Conservation (phyloP, 2,113 vertebrate genomes). For the Centropristis striata region DNA sequence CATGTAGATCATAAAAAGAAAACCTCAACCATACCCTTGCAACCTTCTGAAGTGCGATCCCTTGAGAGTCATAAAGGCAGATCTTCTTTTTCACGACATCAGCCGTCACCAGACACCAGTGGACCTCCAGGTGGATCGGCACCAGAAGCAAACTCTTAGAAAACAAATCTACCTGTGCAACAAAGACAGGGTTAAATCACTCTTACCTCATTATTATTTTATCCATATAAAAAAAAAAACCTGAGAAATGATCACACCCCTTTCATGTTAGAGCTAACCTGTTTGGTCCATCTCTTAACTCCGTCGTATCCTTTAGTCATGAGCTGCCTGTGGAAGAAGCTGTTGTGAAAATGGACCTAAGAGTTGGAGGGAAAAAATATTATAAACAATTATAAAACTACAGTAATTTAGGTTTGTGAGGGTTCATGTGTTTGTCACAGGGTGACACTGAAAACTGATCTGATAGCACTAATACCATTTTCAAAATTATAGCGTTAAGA, state of each 20-base stretch:
- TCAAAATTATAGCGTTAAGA: too few species aligned
- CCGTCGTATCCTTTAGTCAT: constrained; percentile 98
- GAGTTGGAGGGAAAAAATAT: background rate
- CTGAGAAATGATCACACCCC: background rate
- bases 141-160: constrained; percentile 94
- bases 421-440: too few species aligned
- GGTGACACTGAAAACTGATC: too few species aligned
- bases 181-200: background rate
- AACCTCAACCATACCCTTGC: constrained; percentile 87
- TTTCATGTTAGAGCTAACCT: constrained; percentile 83
- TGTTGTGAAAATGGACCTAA: constrained; percentile 99
- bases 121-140: constrained; percentile 97
- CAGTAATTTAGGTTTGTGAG: background rate
- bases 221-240: background rate
- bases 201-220: background rate
- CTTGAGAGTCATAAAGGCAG: constrained; percentile 97
- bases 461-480: too few species aligned
- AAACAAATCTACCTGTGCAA: constrained; percentile 94
- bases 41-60: constrained; percentile 93
- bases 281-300: constrained; percentile 98
- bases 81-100: constrained; percentile 91
- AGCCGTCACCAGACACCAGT: constrained; percentile 97
- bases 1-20: background rate
- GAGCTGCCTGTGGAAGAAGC: constrained; percentile 98
- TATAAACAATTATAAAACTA: background rate